Conservation (phyloP, 2,888 invertebrate species). For the Rhyacophila evoluta region DNA sequence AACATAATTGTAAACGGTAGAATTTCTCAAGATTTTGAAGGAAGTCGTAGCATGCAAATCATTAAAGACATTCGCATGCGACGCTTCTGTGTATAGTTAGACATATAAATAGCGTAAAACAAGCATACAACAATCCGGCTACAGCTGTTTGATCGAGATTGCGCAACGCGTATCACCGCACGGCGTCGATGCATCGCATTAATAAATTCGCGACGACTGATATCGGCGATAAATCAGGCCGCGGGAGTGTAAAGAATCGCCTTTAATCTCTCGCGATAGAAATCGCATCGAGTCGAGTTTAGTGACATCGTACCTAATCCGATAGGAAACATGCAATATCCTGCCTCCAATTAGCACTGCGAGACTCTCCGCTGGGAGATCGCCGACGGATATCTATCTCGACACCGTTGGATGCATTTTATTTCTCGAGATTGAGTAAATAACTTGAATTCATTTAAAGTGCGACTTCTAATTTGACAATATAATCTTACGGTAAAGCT, state of each 20-base stretch:
- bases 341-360: constrained; percentile 3
- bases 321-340: constrained; percentile 20
- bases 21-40: too few species aligned
- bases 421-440: background rate
- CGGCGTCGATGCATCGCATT: background rate
- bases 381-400: background rate
- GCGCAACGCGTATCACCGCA: background rate
- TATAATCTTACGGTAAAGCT: too few species aligned
- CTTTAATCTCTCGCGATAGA: background rate
- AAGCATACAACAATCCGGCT: background rate
- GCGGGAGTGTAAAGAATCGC: constrained; percentile 6
- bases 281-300: background rate
- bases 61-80: too few species aligned
- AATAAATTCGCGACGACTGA: constrained; percentile 8
- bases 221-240: constrained; percentile 22
- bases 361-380: background rate
- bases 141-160: background rate
- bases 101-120: too few species aligned
- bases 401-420: background rate
- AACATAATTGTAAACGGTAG: too few species aligned
- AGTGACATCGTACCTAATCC: constrained; percentile 19
- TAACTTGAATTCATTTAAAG: background rate
- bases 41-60: too few species aligned
- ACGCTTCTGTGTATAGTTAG: too few species aligned
- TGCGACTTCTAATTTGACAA: background rate